Evolutionary conservation across 2,888 invertebrate species (phyloP), one percentile per base, ranked within the genome.

Genomic region (Heliconius hortense): DNA sequence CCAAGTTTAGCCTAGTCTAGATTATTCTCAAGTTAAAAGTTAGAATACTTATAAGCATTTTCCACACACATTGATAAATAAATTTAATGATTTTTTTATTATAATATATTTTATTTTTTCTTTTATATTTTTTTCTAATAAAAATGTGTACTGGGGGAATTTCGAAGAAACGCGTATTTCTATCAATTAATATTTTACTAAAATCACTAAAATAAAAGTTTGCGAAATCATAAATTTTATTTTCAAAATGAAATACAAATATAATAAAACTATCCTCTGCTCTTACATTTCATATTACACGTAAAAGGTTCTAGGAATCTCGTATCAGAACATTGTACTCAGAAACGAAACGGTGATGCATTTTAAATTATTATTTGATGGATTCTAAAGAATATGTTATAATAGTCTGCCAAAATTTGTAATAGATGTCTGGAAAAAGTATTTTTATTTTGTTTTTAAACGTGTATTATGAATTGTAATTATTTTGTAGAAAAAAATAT

Each of bases 301-400:
- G 60, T 69, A 56, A 39, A 71, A 71, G 11, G 24, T 71, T 62
- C 71, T 5, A 21, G 26, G 24, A 62, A 60, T 43, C 26, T 26
- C 18, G 18, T 48, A 69, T 5, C 53, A 60, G 60, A 60, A 26
- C 26, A 31, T 69, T 59, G 60, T 60, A 60, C 59, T 43, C 21
- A 71, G 60, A 71, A 31, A 69, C 28, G 43, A 18, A 53, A n/a
- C 35, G 68, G 70, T 62, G 71, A 53, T 59, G 69, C 64, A 69
- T 66, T 76, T 73, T 69, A 76, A 76, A 76, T 76, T 63, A 73
- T 69, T 70, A 70, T 73, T 73, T 76, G 76, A 76, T 76, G 64
- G 73, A 76, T 63, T 56, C 69, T 24, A 59, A 63, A 73, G 35
- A 64, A 64, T 63, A 59, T 53, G 39, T 26, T 35, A n/a, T n/a